Base-by-base conservation (phyloP, 2,797 vertebrate species). In the Salarias fasciatus region DNA sequence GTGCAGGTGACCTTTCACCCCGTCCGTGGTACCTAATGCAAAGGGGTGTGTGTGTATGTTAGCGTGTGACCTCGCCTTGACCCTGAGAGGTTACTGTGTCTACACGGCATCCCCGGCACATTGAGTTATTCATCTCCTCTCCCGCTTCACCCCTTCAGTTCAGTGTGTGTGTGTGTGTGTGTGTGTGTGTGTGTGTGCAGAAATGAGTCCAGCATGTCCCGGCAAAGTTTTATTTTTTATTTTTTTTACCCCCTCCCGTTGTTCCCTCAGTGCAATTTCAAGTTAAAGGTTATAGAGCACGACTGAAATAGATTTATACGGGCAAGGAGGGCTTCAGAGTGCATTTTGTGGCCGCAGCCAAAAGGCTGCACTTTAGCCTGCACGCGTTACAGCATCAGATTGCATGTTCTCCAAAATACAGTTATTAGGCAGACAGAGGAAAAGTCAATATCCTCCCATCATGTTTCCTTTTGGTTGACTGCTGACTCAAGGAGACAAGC, bases 391-490 rank as follows among this genome's bases (percentile, higher is more conserved):
- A 69, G 78, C 86, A 86, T 88, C 80, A 78, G 75, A 85, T 85
- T 83, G 70, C 77, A 77, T 89, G 85, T 85, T 79, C 77, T 88
- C 88, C 85, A 78, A 86, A 89, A 91, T 77, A 84, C 83, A 85
- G 87, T 87, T 89, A 88, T 89, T 88, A 90, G 82, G 64, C 79
- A 84, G 87, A 87, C 86, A 77, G 85, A 85, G 85, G 86, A 89
- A 86, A 90, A 90, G 88, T 90, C 89, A 87, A 88, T 91, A 90
- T 83, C 82, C 87, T 76, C 79, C 84, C 88, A 77, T 88, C 85
- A 70, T 83, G 79, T 86, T 90, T 87, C 70, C 76, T 88, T 85
- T 87, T 84, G 86, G 83, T 85, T 88, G 80, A 86, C 82, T 89
- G 86, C 84, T 86, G 84, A 89, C 83, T 84, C 77, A 85, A 87